phyloP scores from a whole-genome alignment of 2,888 invertebrate species.

The Alsophila aescularia region DNA sequence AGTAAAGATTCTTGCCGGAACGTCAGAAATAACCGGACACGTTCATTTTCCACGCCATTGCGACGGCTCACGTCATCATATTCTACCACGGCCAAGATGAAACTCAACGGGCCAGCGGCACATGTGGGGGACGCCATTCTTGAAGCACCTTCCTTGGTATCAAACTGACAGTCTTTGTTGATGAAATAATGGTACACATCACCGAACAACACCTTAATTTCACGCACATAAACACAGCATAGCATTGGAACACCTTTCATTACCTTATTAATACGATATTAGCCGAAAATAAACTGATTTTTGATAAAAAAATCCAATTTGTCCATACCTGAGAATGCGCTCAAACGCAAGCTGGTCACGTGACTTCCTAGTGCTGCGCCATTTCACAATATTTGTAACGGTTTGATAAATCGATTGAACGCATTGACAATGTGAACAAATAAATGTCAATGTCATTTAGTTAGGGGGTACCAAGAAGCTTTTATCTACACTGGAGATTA shows the following conservation, averaged over 20 bases:
- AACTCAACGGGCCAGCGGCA: conserved; percentile 79
- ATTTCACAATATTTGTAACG: conserved; percentile 37
- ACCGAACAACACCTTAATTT: conserved; percentile 64
- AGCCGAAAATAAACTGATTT: conserved; percentile 70
- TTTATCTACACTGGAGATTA: too few relatives aligned
- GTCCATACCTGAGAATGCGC: conserved; percentile 88
- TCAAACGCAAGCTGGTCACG: conserved; percentile 89
- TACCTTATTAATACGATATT: conserved; percentile 71
- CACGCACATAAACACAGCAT: conserved; percentile 67
- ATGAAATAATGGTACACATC: conserved; percentile 71
- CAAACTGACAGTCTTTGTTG: conserved; percentile 86
- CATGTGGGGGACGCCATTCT: conserved; percentile 92
- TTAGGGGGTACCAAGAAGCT: too few relatives aligned
- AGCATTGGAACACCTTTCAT: conserved; percentile 52
- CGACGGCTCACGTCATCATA: conserved; percentile 72
- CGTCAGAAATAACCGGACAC: conserved; percentile 49
- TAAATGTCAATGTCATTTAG: too few relatives aligned
- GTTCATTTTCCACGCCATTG: conserved; percentile 59
- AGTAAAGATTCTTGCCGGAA: conserved; percentile 51
- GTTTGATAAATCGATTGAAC: conserved; percentile 1
- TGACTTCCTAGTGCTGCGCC: conserved; percentile 81
- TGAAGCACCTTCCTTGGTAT: conserved; percentile 87
- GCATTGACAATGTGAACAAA: too few relatives aligned
- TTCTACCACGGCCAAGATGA: conserved; percentile 67
- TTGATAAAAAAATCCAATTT: conserved; percentile 76